A percentile compares a stretch with the other conserved stretches of the same genome.
These are phyloP conservation scores for Paraescarpia echinospica DNA, from an alignment of 1,140 invertebrate species.

Conservation along the genomic window DNA sequence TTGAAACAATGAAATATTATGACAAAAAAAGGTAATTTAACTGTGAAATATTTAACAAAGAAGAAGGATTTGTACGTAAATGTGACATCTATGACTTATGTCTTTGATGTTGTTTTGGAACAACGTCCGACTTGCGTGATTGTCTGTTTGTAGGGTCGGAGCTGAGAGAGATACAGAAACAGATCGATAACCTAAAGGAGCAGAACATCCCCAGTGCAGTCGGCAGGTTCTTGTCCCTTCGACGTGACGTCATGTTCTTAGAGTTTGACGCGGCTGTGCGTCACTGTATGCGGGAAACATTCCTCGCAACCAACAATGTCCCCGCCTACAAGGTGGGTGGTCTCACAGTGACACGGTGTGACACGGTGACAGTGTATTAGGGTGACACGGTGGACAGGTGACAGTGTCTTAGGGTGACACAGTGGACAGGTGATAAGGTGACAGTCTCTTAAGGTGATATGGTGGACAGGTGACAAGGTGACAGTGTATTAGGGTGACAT, in stretches of 20 bases:
- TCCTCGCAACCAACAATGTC: constrained; percentile 51
- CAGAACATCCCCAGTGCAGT: constrained; percentile 44
- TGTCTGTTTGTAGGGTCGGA: constrained; percentile 43
- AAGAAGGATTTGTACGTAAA: too few species aligned
- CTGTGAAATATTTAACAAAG: too few species aligned
- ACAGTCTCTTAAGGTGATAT: not conserved
- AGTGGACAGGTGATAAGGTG: not conserved
- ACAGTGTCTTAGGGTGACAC: not conserved
- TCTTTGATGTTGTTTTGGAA: too few species aligned
- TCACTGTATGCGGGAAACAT: constrained; percentile 53
- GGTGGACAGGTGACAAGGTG: not conserved
- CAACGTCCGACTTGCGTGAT: not conserved
- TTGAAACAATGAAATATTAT: too few species aligned
- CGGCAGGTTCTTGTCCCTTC: constrained; percentile 46
- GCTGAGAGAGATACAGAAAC: constrained; percentile 55
- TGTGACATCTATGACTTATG: too few species aligned
- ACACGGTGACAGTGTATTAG: not conserved
- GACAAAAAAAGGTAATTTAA: too few species aligned
- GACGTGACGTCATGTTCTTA: constrained; percentile 54
- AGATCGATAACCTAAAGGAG: constrained; percentile 47
- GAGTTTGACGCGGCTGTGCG: constrained; percentile 56
- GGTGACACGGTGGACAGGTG: not conserved
- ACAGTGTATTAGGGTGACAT: not conserved
- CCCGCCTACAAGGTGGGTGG: constrained; percentile 47
- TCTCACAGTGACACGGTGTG: not conserved